Evolutionary conservation across 2,113 vertebrate species (phyloP).

Genomic region (Sigmodon hispidus): DNA sequence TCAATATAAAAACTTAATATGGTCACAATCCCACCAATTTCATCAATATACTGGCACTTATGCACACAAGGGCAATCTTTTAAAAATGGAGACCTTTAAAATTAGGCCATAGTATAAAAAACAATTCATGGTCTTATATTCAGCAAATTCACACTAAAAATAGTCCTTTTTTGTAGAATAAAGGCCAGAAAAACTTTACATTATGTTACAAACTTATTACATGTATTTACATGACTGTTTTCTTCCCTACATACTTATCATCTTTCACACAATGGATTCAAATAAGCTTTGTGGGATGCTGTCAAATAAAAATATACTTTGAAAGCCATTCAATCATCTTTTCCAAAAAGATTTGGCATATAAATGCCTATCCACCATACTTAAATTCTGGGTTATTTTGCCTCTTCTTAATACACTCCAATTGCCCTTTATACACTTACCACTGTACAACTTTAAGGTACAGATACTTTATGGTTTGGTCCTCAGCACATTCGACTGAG

Average conservation of each 20-base stretch:
- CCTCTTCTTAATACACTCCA: not conserved
- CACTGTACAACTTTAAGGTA: conserved; percentile 3
- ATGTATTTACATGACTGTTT: conserved; percentile 97
- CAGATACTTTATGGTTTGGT: not conserved
- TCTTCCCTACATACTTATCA: conserved; percentile 74
- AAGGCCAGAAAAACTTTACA: conserved; percentile 94
- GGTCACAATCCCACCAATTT: conserved; percentile 83
- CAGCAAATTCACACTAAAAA: conserved; percentile 97
- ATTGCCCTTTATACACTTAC: not conserved
- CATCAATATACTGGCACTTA: conserved; percentile 87
- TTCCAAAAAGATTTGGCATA: conserved; percentile 68
- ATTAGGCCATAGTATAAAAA: conserved; percentile 87
- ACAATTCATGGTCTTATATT: conserved; percentile 91
- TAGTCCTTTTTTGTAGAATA: conserved; percentile 87
- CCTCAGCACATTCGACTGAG: conserved; percentile 9
- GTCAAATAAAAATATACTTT: conserved; percentile 57
- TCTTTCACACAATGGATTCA: no score
- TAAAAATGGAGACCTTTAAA: conserved; percentile 86
- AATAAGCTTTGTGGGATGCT: conserved; percentile 54
- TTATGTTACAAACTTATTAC: conserved; percentile 98
- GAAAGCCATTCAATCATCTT: conserved; percentile 66
- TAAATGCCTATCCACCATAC: not conserved
- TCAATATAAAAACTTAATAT: conserved; percentile 74
- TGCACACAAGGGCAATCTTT: conserved; percentile 88
- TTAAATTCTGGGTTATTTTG: not conserved